A percentile compares a stretch with the other conserved stretches of the same genome.
Evolutionary conservation across 2,888 invertebrate genomes (phyloP).

Genomic region (Drosophila flavopinicola): DNA sequence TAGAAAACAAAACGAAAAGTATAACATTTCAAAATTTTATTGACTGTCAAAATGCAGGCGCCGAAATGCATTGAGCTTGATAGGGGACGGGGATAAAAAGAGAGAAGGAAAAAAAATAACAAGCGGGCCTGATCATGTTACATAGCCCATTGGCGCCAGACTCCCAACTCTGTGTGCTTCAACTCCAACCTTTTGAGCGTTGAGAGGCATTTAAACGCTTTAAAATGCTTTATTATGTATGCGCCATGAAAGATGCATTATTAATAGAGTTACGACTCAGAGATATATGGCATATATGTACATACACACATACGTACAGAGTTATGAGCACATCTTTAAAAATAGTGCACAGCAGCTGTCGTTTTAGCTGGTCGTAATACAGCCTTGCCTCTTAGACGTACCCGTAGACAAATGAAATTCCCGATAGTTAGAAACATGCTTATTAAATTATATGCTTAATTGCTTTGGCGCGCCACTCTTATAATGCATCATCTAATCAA

Average conservation of each 20-base stretch:
- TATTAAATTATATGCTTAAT: conserved; percentile 67
- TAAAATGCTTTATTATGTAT: conserved; percentile 65
- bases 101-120: conserved; percentile 21
- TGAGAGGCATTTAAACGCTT: conserved; percentile 48
- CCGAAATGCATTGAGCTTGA: conserved; percentile 51
- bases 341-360: conserved; percentile 70
- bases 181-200: conserved; percentile 31
- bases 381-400: conserved; percentile 18
- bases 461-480: conserved; percentile 9
- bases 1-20: conserved; percentile 63
- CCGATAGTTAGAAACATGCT: conserved; percentile 58
- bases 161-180: conserved; percentile 17
- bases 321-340: conserved; percentile 78
- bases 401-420: conserved; percentile 3
- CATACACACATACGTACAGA: background rate
- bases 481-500: conserved; percentile 57
- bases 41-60: conserved; percentile 80
- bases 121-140: conserved; percentile 64
- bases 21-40: conserved; percentile 81
- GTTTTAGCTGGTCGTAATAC: conserved; percentile 39
- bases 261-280: conserved; percentile 48
- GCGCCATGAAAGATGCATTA: conserved; percentile 67
- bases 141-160: conserved; percentile 52
- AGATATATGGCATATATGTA: background rate
- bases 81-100: conserved; percentile 16